These are phyloP conservation scores for Semnornis frantzii DNA, from an alignment of 2,113 vertebrate genomes.

Conservation along the genomic window DNA sequence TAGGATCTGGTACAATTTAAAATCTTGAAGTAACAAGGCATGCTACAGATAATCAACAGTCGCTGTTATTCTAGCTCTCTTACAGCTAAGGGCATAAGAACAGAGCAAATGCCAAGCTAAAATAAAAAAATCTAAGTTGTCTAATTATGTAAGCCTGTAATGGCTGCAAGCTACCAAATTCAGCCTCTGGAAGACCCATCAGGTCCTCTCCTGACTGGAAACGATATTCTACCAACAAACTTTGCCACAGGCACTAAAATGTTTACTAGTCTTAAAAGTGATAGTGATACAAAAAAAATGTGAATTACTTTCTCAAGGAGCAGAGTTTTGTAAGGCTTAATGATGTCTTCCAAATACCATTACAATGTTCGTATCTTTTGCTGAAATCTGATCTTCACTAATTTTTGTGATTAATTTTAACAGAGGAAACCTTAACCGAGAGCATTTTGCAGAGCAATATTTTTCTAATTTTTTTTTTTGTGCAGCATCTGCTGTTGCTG, in stretches of 20 bases:
- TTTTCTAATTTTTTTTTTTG: constrained; percentile 72
- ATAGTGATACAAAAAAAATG: neutral
- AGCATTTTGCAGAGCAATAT: constrained; percentile 64
- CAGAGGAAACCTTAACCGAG: constrained; percentile 51
- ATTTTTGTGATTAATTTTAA: constrained; percentile 71
- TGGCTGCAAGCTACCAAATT: constrained; percentile 60
- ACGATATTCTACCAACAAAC: constrained; percentile 37
- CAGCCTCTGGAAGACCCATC: constrained; percentile 32
- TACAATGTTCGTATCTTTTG: constrained; percentile 10
- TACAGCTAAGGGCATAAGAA: constrained; percentile 35
- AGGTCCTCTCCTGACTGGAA: constrained; percentile 27
- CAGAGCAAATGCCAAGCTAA: constrained; percentile 50
- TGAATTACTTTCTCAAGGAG: constrained; percentile 45
- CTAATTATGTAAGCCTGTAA: constrained; percentile 62
- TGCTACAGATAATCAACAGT: constrained; percentile 37
- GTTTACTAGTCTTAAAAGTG: constrained; percentile 55
- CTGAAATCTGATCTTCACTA: constrained; percentile 51
- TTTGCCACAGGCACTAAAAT: constrained; percentile 48
- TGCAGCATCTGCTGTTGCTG: constrained; percentile 73
- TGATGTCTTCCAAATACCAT: neutral
- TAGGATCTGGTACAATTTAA: constrained; percentile 44
- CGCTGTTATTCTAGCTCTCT: constrained; percentile 12
- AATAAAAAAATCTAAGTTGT: constrained; percentile 60
- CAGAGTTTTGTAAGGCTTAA: constrained; percentile 35
- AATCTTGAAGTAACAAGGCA: constrained; percentile 37